Evolutionary conservation across 2,797 vertebrate genomes (phyloP), one percentile per base, ranked within the genome.

Genomic region (Hephaestus fuliginosus): DNA sequence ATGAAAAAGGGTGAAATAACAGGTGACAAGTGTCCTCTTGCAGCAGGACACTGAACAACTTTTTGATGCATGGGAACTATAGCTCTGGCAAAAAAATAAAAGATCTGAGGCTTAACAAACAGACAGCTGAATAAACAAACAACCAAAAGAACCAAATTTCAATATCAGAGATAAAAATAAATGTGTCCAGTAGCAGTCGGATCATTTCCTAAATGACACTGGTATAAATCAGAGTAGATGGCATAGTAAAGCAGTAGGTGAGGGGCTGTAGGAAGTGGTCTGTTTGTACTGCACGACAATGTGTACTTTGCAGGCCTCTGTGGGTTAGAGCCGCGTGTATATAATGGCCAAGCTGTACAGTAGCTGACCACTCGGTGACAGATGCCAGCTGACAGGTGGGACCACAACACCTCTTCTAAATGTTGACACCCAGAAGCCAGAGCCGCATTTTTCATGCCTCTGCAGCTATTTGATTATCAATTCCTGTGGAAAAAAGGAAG

Each of bases 281-380:
- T 91, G 85, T 93, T 89, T 88, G 88, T 81, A 86, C 86, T 86
- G 75, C 77, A 76, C 74, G 80, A 90, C 84, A 90, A 81, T 88
- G 86, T 93, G 88, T 91, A 86, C 88, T 90, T 90, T 91, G 64
- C 79, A 76, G 83, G 85, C 83, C 86, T 86, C 87, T 82, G 87
- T 3, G 81, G 91, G 80, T 70, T 82, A 10, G 39, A 66, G 72
- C 52, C 12, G 66, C 84, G 74, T 89, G 87, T 84, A 80, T 89
- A 82, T 88, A 89, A 88, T 87, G 82, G 78, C 79, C 63, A 66
- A 63, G 70, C 83, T 85, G 74, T 89, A 90, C 90, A 90, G 90
- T 90, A 93, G 90, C 86, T 87, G 89, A 87, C 84, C 88, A 81
- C 88, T 81, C 13, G 22, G 72, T 92, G 90, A 93, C 83, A 88